Percentiles rank a stretch among this genome's conserved stretches.
phyloP scores from a whole-genome alignment of 2,797 vertebrate genomes.

The Semaprochilodus insignis region DNA sequence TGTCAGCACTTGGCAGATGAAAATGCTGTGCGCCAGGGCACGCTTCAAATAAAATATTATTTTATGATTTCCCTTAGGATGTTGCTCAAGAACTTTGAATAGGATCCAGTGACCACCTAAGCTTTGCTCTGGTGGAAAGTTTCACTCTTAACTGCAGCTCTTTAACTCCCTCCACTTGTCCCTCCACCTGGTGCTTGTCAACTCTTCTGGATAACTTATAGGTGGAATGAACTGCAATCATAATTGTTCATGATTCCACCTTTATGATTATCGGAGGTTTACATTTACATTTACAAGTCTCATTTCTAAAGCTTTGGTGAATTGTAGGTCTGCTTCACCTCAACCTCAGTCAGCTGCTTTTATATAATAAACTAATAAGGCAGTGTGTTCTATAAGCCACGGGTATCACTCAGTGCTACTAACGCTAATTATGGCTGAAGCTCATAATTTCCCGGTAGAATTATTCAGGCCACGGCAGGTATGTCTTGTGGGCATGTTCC shows the following conservation, averaged over 20 bases:
- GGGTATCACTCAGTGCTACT: too few relatives aligned
- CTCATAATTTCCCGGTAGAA: background rate
- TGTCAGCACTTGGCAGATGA: slow-evolving; percentile 21
- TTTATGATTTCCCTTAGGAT: slow-evolving; percentile 6
- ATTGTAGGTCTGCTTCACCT: background rate
- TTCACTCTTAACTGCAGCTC: background rate
- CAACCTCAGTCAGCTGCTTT: background rate
- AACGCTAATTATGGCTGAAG: background rate
- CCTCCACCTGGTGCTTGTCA: background rate
- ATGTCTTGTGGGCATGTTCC: background rate
- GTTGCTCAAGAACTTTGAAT: background rate
- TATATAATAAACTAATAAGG: too few relatives aligned
- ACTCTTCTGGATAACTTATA: background rate
- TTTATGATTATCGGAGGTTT: background rate
- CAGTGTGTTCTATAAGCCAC: too few relatives aligned
- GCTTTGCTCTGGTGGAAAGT: background rate
- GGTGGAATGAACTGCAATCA: background rate
- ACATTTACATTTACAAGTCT: background rate
- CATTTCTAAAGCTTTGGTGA: background rate
- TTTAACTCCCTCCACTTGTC: background rate
- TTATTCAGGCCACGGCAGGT: background rate
- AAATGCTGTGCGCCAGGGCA: background rate
- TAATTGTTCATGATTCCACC: background rate
- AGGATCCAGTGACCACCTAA: background rate
- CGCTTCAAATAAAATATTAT: slow-evolving; percentile 6